phyloP scores from a whole-genome alignment of 2,888 invertebrate species.

The Phengaris arion region DNA sequence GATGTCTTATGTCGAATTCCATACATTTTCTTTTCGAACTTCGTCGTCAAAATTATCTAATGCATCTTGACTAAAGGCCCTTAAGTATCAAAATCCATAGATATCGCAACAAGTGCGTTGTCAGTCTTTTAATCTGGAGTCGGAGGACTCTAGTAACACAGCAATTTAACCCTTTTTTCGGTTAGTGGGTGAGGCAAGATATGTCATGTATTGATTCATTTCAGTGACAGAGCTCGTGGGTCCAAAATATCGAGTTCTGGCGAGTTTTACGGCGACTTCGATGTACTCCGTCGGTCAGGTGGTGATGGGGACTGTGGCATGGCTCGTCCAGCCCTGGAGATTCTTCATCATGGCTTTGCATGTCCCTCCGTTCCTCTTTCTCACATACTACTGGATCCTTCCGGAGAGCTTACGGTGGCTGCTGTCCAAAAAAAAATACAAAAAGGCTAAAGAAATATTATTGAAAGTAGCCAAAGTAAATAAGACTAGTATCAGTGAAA shows the following conservation, averaged over 20 bases:
- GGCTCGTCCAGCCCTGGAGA: conserved; percentile 14
- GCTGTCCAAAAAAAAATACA: conserved; percentile 81
- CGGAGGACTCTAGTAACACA: no score
- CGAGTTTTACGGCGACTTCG: neutral
- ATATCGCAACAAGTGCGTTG: no score
- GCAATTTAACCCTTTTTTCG: no score
- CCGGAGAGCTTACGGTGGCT: conserved; percentile 87
- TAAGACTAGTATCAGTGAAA: conserved; percentile 73
- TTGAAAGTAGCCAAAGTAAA: conserved; percentile 82
- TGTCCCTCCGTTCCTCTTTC: conserved; percentile 82
- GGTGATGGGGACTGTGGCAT: conserved; percentile 2
- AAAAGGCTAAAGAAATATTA: conserved; percentile 81
- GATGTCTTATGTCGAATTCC: no score
- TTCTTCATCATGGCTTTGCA: conserved; percentile 63
- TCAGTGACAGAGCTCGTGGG: conserved; percentile 27
- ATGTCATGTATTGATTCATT: neutral
- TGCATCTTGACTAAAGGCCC: no score
- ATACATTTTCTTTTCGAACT: no score
- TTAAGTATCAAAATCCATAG: no score
- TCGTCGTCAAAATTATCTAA: no score
- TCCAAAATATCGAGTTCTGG: conserved; percentile 21
- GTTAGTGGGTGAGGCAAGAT: no score
- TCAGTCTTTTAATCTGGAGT: no score
- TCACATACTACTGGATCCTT: conserved; percentile 82
- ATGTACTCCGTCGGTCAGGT: conserved; percentile 11